These are phyloP conservation scores for Malacosoma neustria DNA, from an alignment of 2,888 invertebrate species.

Conservation along the genomic window DNA sequence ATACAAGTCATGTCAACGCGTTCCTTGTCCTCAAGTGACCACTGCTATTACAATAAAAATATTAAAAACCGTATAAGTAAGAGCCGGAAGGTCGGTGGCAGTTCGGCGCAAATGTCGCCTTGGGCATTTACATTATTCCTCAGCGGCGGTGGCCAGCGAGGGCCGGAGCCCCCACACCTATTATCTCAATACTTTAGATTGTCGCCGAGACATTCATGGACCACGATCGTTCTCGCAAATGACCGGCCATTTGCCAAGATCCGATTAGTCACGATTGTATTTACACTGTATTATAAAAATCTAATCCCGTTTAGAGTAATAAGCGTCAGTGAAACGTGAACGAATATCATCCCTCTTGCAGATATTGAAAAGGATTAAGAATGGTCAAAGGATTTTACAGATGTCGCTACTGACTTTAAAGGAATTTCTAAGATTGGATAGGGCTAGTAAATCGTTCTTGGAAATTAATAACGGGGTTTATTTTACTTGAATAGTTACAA, in stretches of 20 bases:
- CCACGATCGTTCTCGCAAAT: slow-evolving; percentile 62
- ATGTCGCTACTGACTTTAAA: slow-evolving; percentile 39
- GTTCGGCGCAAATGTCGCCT: slow-evolving; percentile 74
- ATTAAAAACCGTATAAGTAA: slow-evolving; percentile 76
- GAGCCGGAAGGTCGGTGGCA: slow-evolving; percentile 70
- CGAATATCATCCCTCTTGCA: slow-evolving; percentile 21
- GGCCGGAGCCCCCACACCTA: slow-evolving; percentile 49
- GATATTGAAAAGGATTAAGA: slow-evolving; percentile 55
- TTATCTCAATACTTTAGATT: slow-evolving; percentile 75
- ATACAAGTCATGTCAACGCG: slow-evolving; percentile 24
- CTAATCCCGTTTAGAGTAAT: slow-evolving; percentile 45
- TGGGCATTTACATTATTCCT: slow-evolving; percentile 71
- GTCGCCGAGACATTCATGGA: slow-evolving; percentile 60
- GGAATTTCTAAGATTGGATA: slow-evolving; percentile 55
- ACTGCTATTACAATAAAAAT: slow-evolving; percentile 79
- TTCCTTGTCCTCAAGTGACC: slow-evolving; percentile 39
- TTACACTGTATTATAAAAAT: slow-evolving; percentile 65
- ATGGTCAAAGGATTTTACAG: slow-evolving; percentile 50
- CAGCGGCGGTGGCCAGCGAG: slow-evolving; percentile 36
- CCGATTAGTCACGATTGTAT: slow-evolving; percentile 72
- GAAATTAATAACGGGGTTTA: slow-evolving; percentile 54
- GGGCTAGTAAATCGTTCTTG: slow-evolving; percentile 36
- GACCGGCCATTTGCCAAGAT: slow-evolving; percentile 67
- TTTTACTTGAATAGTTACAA: slow-evolving; percentile 40
- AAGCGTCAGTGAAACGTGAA: slow-evolving; percentile 30